Conservation (phyloP, 1,140 invertebrate species). For the Drosophila sulfurigaster region DNA sequence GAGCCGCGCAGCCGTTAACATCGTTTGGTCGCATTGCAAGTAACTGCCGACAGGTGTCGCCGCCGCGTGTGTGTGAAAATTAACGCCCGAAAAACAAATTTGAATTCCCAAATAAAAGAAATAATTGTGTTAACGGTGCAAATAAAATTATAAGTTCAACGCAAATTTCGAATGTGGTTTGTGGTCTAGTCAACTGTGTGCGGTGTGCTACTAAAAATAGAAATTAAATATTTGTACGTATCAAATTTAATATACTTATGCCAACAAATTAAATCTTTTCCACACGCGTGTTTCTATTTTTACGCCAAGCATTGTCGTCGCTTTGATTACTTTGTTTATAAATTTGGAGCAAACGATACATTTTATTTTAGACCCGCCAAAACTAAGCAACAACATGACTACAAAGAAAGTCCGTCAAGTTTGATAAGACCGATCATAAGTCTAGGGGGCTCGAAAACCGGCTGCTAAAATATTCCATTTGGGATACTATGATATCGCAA, state of each 20-base stretch:
- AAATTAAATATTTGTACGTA: constrained; percentile 50
- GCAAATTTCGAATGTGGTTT: constrained; percentile 15
- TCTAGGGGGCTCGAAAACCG: constrained; percentile 32
- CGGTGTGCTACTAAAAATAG: constrained; percentile 53
- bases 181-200: not conserved
- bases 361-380: constrained; percentile 19
- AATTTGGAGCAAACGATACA: constrained; percentile 21
- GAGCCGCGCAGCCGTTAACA: constrained; percentile 61
- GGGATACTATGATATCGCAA: not conserved
- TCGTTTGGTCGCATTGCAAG: constrained; percentile 46
- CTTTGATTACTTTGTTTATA: constrained; percentile 37
- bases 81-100: constrained; percentile 42
- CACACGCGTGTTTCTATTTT: constrained; percentile 40
- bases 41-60: constrained; percentile 45
- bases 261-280: constrained; percentile 12
- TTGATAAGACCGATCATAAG: constrained; percentile 5
- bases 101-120: constrained; percentile 32
- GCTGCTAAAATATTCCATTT: constrained; percentile 41
- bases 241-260: constrained; percentile 28
- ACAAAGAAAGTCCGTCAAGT: constrained; percentile 15
- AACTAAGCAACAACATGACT: constrained; percentile 12
- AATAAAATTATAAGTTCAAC: constrained; percentile 28
- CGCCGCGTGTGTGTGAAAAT: constrained; percentile 51
- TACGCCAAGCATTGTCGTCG: constrained; percentile 40
- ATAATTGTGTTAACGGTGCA: constrained; percentile 36